Base-by-base conservation (phyloP, 2,113 vertebrate genomes). In the Oreochromis spilurus region DNA sequence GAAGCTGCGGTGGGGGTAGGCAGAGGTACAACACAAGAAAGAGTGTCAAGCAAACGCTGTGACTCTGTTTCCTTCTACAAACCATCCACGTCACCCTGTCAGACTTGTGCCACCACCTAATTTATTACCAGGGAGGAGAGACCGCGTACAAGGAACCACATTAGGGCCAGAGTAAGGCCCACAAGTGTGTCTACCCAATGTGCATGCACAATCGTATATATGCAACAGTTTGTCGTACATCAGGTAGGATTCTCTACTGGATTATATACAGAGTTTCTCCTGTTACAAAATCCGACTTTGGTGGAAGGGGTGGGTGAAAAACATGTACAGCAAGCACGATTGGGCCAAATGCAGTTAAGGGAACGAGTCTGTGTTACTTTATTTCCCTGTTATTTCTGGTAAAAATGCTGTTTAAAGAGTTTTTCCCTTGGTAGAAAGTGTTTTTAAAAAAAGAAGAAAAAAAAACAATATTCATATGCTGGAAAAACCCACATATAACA, bases 51-150 rank as follows among this genome's bases (percentile, higher is more conserved):
- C 48, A 34, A 60, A 58, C 0, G 1, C 81, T 3, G 40, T 80
- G 75, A 65, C 3, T 1, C 77, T 2, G 48, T 78, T 70, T 72
- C 79, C 82, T 57, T 75, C 78, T 65, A 70, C 72, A 70, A 89
- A 82, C 55, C 36, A 29, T 24, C 31, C 70, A 58, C 54, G 79
- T 90, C 87, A 77, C 84, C 87, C 88, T 88, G 93, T 92, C 93
- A 92, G 81, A 82, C 77, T 55, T 7, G 8, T 34, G 84, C 80
- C 58, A 84, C 86, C 31, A 55, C 12, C 72, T 89, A 86, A 92
- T 94, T 91, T 89, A 95, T 93, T 89, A 94, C 65, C 24, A 36
- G 34, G 29, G 72, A 87, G 45, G 67, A 87, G 55, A 80, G 16
- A 78, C 31, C 6, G 34, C 55, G 58, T 83, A 40, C 82, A 62